Percentiles rank a stretch among this genome's conserved stretches.
Conservation (phyloP, 2,888 invertebrate genomes). For the Clistopyga incitator region DNA sequence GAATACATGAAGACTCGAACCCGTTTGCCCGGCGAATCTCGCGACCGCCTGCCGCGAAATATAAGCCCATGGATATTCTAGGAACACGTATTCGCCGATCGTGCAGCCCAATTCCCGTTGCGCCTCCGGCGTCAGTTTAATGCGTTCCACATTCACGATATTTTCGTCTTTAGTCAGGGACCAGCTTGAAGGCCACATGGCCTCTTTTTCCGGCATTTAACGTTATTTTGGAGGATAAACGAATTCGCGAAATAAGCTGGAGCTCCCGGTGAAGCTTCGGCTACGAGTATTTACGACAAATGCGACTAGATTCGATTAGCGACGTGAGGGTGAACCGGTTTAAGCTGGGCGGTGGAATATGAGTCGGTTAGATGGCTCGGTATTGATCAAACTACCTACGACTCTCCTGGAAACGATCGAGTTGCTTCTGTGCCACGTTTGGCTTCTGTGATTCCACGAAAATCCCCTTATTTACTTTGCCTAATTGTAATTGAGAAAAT, state of each 20-base stretch:
- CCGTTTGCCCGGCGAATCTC: constrained; percentile 61
- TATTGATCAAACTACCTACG: constrained; percentile 57
- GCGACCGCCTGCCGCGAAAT: constrained; percentile 71
- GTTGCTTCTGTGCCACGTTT: background rate
- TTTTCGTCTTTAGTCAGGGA: constrained; percentile 73
- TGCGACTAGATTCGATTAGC: constrained; percentile 31
- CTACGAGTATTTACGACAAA: constrained; percentile 5
- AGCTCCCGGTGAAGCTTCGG: background rate
- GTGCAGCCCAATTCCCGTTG: constrained; percentile 76
- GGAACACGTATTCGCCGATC: constrained; percentile 78
- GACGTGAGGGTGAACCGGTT: constrained; percentile 40
- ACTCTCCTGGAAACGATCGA: constrained; percentile 52
- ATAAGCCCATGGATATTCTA: constrained; percentile 81
- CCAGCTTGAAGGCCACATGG: constrained; percentile 73
- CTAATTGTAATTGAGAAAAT: background rate
- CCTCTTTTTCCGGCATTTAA: constrained; percentile 70
- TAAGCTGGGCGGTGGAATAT: background rate
- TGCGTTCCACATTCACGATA: constrained; percentile 74
- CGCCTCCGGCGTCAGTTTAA: constrained; percentile 72
- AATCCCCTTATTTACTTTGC: background rate
- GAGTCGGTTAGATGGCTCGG: constrained; percentile 24
- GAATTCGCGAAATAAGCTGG: background rate
- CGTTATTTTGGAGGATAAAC: background rate
- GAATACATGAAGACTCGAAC: constrained; percentile 71
- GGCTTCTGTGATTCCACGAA: background rate